A percentile compares a stretch with the other conserved stretches of the same genome.
These are phyloP conservation scores for Andrena minutula DNA, from an alignment of 2,888 invertebrate genomes.

Conservation along the genomic window DNA sequence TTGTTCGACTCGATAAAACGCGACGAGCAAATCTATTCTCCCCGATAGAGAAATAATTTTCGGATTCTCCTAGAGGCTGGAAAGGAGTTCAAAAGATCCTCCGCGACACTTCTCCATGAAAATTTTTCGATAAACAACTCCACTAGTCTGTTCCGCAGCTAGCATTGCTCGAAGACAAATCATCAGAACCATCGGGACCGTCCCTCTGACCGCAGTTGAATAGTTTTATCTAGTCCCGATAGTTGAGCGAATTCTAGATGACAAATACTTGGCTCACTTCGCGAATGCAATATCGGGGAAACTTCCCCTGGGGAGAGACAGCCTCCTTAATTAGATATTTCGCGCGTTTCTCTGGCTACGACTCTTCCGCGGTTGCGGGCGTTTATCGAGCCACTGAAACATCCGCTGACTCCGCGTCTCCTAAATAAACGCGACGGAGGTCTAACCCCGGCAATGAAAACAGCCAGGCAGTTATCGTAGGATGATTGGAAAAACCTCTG, in stretches of 20 bases:
- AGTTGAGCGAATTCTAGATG: neutral
- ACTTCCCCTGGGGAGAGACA: neutral
- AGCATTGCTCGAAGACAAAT: neutral
- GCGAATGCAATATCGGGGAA: slow-evolving; percentile 12
- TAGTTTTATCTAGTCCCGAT: slow-evolving; percentile 41
- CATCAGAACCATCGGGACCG: neutral
- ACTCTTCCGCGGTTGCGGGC: neutral
- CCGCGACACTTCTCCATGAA: too few species aligned
- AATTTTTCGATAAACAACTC: neutral
- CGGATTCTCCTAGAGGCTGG: neutral
- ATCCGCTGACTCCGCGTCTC: neutral
- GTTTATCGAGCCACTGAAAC: slow-evolving; percentile 4
- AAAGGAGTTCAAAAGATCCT: too few species aligned
- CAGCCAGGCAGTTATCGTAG: slow-evolving; percentile 8
- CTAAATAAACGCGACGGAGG: neutral
- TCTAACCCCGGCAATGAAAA: neutral
- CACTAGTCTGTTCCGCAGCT: neutral
- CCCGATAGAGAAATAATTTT: neutral
- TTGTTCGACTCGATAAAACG: neutral
- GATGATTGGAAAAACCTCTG: neutral
- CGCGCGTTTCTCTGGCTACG: too few species aligned
- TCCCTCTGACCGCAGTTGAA: slow-evolving; percentile 3
- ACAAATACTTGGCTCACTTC: slow-evolving; percentile 30
- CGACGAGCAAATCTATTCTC: neutral
- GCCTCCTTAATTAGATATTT: slow-evolving; percentile 31